These are phyloP conservation scores for Microcebus murinus DNA, from an alignment of 2,113 vertebrate genomes.

Conservation along the genomic window DNA sequence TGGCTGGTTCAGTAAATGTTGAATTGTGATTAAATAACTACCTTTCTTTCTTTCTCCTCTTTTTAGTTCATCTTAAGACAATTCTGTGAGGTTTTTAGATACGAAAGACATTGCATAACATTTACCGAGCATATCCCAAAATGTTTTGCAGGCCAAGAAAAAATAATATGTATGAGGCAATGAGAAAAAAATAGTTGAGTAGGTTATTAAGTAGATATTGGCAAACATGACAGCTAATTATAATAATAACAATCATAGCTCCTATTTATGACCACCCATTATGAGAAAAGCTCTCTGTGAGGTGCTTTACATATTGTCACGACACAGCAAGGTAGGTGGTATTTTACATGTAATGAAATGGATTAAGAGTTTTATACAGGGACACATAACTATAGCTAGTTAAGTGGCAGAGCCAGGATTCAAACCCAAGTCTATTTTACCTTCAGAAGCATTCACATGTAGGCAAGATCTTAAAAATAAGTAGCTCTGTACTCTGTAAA, in stretches of 20 bases:
- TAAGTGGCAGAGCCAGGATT: neutral
- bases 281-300: slow-evolving; percentile 17
- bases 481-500: neutral
- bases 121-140: neutral
- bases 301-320: neutral
- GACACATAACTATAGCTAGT: neutral
- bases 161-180: neutral
- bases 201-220: slow-evolving; percentile 34
- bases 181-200: slow-evolving; percentile 27
- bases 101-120: neutral
- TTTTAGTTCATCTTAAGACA: neutral
- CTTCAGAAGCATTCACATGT: neutral
- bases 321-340: neutral
- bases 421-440: slow-evolving; percentile 8
- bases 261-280: slow-evolving; percentile 15
- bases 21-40: slow-evolving; percentile 17
- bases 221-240: slow-evolving; percentile 30
- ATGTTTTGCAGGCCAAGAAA: neutral
- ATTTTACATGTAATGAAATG: slow-evolving; percentile 41
- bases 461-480: neutral
- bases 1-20: neutral
- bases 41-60: neutral
- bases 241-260: neutral
- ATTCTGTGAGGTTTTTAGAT: neutral
- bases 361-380: neutral